A percentile compares a stretch with the other conserved stretches of the same genome.
phyloP scores from a whole-genome alignment of 2,888 invertebrate species.

The Dichetophora obliterata region DNA sequence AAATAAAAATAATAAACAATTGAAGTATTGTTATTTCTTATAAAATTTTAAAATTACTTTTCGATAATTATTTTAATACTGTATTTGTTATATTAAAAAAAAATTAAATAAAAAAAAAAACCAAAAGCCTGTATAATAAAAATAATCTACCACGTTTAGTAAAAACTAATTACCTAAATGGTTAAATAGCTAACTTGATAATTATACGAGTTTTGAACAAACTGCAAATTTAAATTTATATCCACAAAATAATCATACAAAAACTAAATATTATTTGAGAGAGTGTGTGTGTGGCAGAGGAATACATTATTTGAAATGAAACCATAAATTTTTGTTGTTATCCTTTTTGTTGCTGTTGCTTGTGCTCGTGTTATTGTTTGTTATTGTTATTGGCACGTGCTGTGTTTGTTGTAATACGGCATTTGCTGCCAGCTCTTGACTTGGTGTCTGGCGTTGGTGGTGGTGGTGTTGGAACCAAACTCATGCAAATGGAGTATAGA shows the following conservation, averaged over 20 bases:
- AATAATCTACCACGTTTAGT: too few relatives aligned
- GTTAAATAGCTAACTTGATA: neutral
- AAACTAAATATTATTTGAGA: neutral
- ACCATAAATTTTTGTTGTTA: neutral
- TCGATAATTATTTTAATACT: too few relatives aligned
- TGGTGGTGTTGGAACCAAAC: slow-evolving; percentile 21
- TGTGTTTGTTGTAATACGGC: slow-evolving; percentile 21
- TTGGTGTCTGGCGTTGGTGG: slow-evolving; percentile 7
- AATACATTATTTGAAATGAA: neutral
- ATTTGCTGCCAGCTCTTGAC: neutral
- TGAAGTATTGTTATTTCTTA: too few relatives aligned
- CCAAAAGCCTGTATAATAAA: too few relatives aligned
- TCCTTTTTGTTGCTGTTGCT: neutral
- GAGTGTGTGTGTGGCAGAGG: neutral
- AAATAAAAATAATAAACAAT: too few relatives aligned
- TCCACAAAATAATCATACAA: slow-evolving; percentile 32
- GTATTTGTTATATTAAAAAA: too few relatives aligned
- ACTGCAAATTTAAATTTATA: slow-evolving; percentile 31
- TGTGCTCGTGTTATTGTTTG: slow-evolving; percentile 10
- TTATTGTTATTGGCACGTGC: neutral
- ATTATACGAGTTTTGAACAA: neutral
- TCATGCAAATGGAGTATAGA: too few relatives aligned
- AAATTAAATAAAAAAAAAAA: too few relatives aligned
- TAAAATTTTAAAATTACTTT: too few relatives aligned
- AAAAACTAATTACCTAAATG: too few relatives aligned